phyloP scores from a whole-genome alignment of 2,888 invertebrate species.

The Gasteruption jaculator region DNA sequence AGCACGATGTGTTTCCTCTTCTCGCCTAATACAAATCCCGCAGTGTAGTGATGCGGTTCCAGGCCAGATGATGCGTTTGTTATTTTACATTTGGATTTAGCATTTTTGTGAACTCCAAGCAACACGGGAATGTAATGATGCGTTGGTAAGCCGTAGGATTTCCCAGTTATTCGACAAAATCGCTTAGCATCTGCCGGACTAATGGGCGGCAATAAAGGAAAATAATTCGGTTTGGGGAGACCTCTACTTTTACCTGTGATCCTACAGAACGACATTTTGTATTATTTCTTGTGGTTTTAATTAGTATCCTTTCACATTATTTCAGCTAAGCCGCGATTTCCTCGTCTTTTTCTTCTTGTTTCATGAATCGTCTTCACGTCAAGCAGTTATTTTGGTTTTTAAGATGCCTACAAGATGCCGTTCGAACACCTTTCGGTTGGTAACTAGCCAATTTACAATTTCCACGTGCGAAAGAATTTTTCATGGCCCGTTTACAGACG shows the following conservation, averaged over 20 bases:
- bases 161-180: conserved; percentile 74
- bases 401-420: conserved; percentile 15
- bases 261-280: conserved; percentile 70
- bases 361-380: conserved; percentile 12
- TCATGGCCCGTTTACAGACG: conserved; percentile 7
- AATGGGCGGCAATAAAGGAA: conserved; percentile 74
- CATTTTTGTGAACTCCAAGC: conserved; percentile 52
- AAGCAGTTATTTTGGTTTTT: conserved; percentile 23
- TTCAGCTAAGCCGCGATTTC: too few species aligned
- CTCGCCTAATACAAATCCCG: conserved; percentile 61
- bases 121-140: conserved; percentile 78
- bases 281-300: too few species aligned
- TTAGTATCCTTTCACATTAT: too few species aligned
- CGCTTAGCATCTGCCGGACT: conserved; percentile 79
- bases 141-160: conserved; percentile 68
- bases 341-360: too few species aligned
- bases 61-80: conserved; percentile 63
- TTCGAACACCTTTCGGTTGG: conserved; percentile 11
- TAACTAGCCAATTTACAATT: conserved; percentile 19
- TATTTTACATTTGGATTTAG: conserved; percentile 60
- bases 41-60: conserved; percentile 59
- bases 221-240: conserved; percentile 77
- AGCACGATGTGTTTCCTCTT: conserved; percentile 65
- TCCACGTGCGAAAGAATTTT: conserved; percentile 13
- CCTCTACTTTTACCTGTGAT: conserved; percentile 77